These are phyloP conservation scores for Drosophila nigrodunni DNA, from an alignment of 1,140 invertebrate species.

Conservation along the genomic window DNA sequence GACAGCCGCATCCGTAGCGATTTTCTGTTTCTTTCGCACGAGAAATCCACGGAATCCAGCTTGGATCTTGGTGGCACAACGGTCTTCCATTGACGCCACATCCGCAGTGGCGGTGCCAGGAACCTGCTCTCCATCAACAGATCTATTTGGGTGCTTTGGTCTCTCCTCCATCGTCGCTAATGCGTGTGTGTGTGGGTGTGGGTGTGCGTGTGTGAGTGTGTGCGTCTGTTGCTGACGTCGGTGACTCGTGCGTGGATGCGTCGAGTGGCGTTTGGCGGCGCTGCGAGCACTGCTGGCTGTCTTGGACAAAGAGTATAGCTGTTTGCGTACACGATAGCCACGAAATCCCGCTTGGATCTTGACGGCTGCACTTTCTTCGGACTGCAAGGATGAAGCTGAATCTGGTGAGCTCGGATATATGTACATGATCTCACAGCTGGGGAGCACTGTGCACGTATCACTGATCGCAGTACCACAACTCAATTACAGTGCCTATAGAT, in stretches of 20 bases:
- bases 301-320: constrained; percentile 85
- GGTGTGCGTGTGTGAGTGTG: not conserved
- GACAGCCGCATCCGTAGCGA: constrained; percentile 86
- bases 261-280: constrained; percentile 32
- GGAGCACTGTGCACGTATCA: constrained; percentile 39
- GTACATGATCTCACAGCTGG: constrained; percentile 72
- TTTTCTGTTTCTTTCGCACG: constrained; percentile 87
- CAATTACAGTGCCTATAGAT: constrained; percentile 8
- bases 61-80: constrained; percentile 91
- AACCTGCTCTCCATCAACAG: constrained; percentile 30
- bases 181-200: constrained; percentile 16
- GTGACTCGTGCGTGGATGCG: constrained; percentile 19
- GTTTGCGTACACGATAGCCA: constrained; percentile 89
- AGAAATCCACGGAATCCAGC: constrained; percentile 90
- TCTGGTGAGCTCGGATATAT: constrained; percentile 83
- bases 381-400: constrained; percentile 67
- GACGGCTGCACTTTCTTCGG: constrained; percentile 87
- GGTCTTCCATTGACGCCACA: constrained; percentile 85
- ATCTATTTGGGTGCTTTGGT: constrained; percentile 19
- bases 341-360: constrained; percentile 91
- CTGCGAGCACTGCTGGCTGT: constrained; percentile 9
- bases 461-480: constrained; percentile 30
- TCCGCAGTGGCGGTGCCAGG: constrained; percentile 12
- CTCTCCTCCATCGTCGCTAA: constrained; percentile 54
- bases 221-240: constrained; percentile 50